A percentile compares a stretch with the other conserved stretches of the same genome.
Evolutionary conservation across 1,140 invertebrate species (phyloP).

Genomic region (Aphelinus certus): DNA sequence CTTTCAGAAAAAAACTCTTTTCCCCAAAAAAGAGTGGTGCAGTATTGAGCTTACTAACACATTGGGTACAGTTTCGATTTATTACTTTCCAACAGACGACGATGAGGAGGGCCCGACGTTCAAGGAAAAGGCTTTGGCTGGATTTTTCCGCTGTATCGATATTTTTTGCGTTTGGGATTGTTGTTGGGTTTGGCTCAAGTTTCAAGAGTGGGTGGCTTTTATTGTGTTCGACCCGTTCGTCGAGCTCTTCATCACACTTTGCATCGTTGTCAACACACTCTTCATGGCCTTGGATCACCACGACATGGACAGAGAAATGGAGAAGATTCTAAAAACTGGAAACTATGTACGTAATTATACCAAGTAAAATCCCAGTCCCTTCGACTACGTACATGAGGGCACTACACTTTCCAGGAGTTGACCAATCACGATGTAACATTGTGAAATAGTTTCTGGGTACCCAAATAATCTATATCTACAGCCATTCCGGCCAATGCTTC

Average conservation of each 20-base stretch:
- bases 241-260: slow-evolving; percentile 97
- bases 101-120: slow-evolving; percentile 89
- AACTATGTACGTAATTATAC: slow-evolving; percentile 86
- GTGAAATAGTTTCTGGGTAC: too few species aligned
- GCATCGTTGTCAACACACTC: slow-evolving; percentile 96
- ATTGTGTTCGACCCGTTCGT: slow-evolving; percentile 98
- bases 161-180: slow-evolving; percentile 98
- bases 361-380: too few species aligned
- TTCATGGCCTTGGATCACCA: slow-evolving; percentile 99
- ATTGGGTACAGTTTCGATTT: slow-evolving; percentile 85
- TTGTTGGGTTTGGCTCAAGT: slow-evolving; percentile 88
- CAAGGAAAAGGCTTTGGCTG: slow-evolving; percentile 83
- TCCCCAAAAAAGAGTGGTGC: slow-evolving; percentile 74
- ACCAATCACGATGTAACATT: too few species aligned
- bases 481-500: too few species aligned
- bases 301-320: slow-evolving; percentile 89
- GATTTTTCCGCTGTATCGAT: slow-evolving; percentile 83
- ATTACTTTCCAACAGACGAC: slow-evolving; percentile 93
- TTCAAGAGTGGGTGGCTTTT: slow-evolving; percentile 89
- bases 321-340: slow-evolving; percentile 85
- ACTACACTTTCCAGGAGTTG: too few species aligned
- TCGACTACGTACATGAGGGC: too few species aligned
- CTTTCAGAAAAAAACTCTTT: slow-evolving; percentile 63
- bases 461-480: too few species aligned
- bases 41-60: slow-evolving; percentile 74